Evolutionary conservation across 2,113 vertebrate species (phyloP), one percentile per base, ranked within the genome.

Genomic region (Shinisaurus crocodilurus): DNA sequence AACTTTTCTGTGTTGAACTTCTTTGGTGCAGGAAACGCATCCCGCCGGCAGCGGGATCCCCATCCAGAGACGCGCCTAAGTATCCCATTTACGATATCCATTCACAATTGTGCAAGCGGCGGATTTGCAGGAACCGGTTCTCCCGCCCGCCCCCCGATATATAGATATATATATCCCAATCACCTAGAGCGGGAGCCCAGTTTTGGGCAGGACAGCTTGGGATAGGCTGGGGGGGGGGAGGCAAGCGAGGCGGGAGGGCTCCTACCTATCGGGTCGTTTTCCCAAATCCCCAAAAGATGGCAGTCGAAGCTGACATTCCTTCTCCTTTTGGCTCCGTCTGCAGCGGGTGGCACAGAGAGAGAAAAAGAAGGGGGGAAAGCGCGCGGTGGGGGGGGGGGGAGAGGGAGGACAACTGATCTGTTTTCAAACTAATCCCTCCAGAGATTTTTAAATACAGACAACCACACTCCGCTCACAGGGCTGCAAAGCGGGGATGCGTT

Each of bases 281-380:
- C 96, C 96, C 94, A 96, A 97, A 96, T 97, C 97, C 98, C 98
- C 98, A 98, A 98, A 98, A 99, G 98, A 98, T 98, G 98, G 98
- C 98, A 98, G 98, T 98, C 98, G 98, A 98, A 98, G 97, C 96
- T 94, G 97, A 76, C 89, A 91, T 96, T 97, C 95, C 92, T 92
- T 92, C 92, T 92, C 94, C 93, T 92, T 1, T 91, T 3, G 70
- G 54, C 50, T 90, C 89, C 75, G 93, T 91, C 89, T 82, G 93
- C 72, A 37, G 67, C 76, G 90, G 72, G n/a, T 34, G 75, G 72
- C 69, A 9, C 9, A 16, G 57, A 34, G 10, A 43, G 10, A 15
- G 18, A 67, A 5, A 6, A 40, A 54, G 32, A 18, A 7, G 1
- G 16, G 1, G 48, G 25, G 3, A 7, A 0, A 20, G 32, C 5